These are phyloP conservation scores for Prunella fulvescens DNA, from an alignment of 2,113 vertebrate species.

Conservation along the genomic window DNA sequence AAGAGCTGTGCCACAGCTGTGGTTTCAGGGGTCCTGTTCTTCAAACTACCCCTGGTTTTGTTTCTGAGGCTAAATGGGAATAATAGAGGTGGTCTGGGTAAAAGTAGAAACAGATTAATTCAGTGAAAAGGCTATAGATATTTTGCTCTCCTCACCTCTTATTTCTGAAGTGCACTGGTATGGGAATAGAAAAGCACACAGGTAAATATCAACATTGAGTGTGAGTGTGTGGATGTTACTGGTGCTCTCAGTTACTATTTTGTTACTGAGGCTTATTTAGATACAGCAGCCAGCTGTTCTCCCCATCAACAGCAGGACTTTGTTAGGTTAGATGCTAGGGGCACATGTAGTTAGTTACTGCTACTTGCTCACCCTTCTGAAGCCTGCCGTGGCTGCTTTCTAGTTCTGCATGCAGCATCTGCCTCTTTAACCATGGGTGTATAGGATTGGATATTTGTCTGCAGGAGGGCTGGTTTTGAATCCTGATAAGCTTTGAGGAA, in stretches of 20 bases:
- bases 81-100: too few relatives aligned
- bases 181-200: neutral
- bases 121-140: neutral
- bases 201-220: neutral
- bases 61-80: neutral
- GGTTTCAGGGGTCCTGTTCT: neutral
- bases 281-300: neutral
- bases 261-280: neutral
- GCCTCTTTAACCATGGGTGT: neutral
- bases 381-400: neutral
- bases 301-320: neutral
- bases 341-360: rapidly evolving
- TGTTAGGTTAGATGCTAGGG: neutral
- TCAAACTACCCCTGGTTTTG: neutral
- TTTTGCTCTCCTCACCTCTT: neutral
- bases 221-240: neutral
- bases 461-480: neutral
- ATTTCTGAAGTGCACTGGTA: neutral
- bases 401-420: neutral
- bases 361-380: neutral
- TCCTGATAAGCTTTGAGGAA: neutral
- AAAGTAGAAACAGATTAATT: neutral
- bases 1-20: neutral
- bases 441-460: neutral
- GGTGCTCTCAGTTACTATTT: neutral